Evolutionary conservation across 2,888 invertebrate genomes (phyloP).

Genomic region (Sinodicranocentrus sp.): DNA sequence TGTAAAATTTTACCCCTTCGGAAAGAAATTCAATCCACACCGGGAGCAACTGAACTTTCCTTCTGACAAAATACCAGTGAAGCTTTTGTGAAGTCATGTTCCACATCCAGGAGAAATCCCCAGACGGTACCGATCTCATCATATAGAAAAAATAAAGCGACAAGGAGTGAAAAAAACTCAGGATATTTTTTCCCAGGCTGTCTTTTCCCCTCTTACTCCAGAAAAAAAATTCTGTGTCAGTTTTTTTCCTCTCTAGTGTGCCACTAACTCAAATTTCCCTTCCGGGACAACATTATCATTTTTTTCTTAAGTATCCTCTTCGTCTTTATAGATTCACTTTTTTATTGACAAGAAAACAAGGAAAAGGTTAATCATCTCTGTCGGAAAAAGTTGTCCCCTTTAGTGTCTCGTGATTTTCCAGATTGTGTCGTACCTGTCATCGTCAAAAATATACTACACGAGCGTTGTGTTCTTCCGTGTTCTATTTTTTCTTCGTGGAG

Average conservation of each 20-base stretch:
- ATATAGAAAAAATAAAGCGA: not conserved
- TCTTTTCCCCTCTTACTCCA: no score
- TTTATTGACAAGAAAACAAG: conserved; percentile 24
- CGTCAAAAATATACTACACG: not conserved
- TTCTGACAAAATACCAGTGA: no score
- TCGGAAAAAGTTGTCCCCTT: conserved; percentile 18
- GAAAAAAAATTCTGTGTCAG: no score
- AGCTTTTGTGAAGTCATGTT: no score
- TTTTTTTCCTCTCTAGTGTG: no score
- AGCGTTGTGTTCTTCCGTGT: conserved; percentile 1
- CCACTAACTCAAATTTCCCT: not conserved
- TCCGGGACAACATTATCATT: not conserved
- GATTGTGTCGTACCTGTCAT: conserved; percentile 13
- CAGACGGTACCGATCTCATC: conserved; percentile 17
- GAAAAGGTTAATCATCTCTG: conserved; percentile 48
- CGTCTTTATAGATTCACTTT: conserved; percentile 5
- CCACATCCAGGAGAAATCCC: conserved; percentile 36
- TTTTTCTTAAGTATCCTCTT: not conserved
- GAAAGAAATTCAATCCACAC: not conserved
- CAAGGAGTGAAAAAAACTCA: no score
- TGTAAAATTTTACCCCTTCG: no score
- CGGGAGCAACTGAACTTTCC: not conserved
- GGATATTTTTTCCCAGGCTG: no score
- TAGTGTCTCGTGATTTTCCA: conserved; percentile 9
- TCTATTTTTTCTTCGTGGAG: no score